Evolutionary conservation across 2,113 vertebrate species (phyloP).

Genomic region (Gymnorhina tibicen): DNA sequence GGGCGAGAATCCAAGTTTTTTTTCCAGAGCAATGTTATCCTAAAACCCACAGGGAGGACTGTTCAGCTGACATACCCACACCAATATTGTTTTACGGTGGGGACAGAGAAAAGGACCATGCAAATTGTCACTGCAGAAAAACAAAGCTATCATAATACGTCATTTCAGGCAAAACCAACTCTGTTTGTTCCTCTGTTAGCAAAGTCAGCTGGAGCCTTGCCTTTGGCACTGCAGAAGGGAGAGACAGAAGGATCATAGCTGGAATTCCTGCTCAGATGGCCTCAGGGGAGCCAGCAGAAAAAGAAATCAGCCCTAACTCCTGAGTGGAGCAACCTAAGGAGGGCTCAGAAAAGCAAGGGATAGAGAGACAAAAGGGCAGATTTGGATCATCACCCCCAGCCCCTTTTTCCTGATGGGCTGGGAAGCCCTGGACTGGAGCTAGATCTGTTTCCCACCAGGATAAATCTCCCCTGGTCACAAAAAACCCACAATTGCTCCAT

Average conservation of each 20-base stretch:
- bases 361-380: neutral
- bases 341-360: neutral
- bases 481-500: accelerated
- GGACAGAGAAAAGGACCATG: neutral
- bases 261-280: conserved; percentile 23
- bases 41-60: neutral
- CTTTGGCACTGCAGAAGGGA: neutral
- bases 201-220: conserved; percentile 8
- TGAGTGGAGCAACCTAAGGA: neutral
- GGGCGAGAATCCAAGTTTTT: neutral
- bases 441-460: neutral
- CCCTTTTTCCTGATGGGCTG: neutral
- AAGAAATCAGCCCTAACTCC: neutral
- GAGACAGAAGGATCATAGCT: conserved; percentile 39
- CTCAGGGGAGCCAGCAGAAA: neutral
- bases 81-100: neutral
- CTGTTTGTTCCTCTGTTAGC: accelerated
- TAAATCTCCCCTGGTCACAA: neutral
- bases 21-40: neutral
- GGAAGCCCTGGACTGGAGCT: neutral
- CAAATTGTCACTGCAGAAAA: neutral
- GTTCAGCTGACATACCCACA: neutral
- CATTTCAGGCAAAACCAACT: neutral
- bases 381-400: neutral
- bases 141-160: accelerated